phyloP scores from a whole-genome alignment of 1,140 invertebrate species.

The Polypedilum pembai region DNA sequence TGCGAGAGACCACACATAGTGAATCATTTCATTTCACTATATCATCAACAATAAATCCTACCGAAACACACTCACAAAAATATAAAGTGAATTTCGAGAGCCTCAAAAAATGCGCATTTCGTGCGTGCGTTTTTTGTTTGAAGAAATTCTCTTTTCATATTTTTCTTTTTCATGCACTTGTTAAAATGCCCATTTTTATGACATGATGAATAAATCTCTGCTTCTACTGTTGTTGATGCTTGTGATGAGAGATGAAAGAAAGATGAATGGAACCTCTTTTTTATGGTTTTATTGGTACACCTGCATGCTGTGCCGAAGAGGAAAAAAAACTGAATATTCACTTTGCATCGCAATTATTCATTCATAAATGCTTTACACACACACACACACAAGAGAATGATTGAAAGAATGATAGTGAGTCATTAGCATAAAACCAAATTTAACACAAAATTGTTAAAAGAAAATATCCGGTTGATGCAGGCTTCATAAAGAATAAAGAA shows the following conservation, averaged over 20 bases:
- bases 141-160: neutral
- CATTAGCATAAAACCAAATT: slow-evolving; percentile 2
- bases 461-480: neutral
- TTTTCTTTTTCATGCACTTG: slow-evolving; percentile 1
- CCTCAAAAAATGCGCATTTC: neutral
- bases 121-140: neutral
- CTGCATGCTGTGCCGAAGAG: neutral
- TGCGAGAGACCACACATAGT: no score
- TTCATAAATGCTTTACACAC: no score
- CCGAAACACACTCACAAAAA: no score
- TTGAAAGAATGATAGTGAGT: neutral
- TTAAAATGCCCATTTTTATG: neutral
- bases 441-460: slow-evolving; percentile 6
- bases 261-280: slow-evolving; percentile 8
- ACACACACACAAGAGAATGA: no score
- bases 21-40: no score
- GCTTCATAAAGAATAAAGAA: neutral
- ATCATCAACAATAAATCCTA: no score
- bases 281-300: slow-evolving; percentile 16
- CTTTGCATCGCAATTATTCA: neutral
- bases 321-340: no score
- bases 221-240: slow-evolving; percentile 1
- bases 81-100: neutral
- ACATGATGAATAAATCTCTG: neutral
- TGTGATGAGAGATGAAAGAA: neutral